These are phyloP conservation scores for Leptatherina wallacei DNA, from an alignment of 2,797 vertebrate species.

Conservation along the genomic window DNA sequence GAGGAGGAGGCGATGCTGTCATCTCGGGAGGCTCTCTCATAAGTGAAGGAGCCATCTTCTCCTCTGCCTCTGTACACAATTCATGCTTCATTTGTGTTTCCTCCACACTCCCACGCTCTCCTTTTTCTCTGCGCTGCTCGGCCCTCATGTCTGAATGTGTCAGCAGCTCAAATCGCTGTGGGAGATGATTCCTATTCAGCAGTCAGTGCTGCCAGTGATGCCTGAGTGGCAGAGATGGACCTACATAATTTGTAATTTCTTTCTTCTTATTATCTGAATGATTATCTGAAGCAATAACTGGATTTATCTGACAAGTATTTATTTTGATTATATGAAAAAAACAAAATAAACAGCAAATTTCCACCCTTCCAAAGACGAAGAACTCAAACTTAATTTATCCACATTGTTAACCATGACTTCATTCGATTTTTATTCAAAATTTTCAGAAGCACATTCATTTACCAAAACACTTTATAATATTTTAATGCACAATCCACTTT, in stretches of 20 bases:
- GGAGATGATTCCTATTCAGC: conserved; percentile 20
- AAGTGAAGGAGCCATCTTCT: conserved; percentile 39
- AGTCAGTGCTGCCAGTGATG: conserved; percentile 7
- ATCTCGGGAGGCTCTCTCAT: conserved; percentile 24
- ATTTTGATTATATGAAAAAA: no score
- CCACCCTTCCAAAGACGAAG: no score
- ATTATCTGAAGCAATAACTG: not conserved
- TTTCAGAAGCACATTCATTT: no score
- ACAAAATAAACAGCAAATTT: no score
- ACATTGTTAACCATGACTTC: no score
- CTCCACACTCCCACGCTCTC: conserved; percentile 47
- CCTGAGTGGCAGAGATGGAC: not conserved
- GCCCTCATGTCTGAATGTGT: conserved; percentile 31
- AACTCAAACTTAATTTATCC: no score
- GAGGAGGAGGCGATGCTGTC: conserved; percentile 43
- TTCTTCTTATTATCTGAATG: not conserved
- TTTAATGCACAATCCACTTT: no score
- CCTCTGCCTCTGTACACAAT: conserved; percentile 41
- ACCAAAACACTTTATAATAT: no score
- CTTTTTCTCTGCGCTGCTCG: conserved; percentile 24
- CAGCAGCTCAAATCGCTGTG: conserved; percentile 23
- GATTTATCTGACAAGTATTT: not conserved
- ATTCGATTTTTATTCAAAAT: no score
- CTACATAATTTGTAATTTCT: not conserved
- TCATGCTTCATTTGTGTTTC: conserved; percentile 60